Conservation (phyloP, 2,888 invertebrate genomes). For the Lottia gigantea region DNA sequence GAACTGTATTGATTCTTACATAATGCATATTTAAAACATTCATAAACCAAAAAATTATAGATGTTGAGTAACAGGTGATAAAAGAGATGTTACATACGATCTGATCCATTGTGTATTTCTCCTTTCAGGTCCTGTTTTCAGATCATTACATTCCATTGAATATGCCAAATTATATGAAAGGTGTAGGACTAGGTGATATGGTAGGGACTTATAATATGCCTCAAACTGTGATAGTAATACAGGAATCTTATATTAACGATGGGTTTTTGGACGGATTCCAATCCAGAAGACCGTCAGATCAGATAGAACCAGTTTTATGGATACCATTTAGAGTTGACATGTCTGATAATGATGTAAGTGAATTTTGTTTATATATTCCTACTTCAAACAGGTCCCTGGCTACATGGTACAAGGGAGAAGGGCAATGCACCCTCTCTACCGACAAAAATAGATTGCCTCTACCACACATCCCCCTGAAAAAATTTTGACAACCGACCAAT, state of each 20-base stretch:
- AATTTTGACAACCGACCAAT: too few relatives aligned
- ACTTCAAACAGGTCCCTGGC: too few relatives aligned
- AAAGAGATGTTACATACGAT: too few relatives aligned
- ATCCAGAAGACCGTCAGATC: slow-evolving; percentile 8
- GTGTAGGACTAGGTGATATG: slow-evolving; percentile 37
- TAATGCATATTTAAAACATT: too few relatives aligned
- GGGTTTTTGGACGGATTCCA: slow-evolving; percentile 45
- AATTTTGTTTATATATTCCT: too few relatives aligned
- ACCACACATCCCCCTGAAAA: too few relatives aligned
- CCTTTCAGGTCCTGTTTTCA: slow-evolving; percentile 25
- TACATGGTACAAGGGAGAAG: too few relatives aligned
- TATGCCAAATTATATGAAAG: slow-evolving; percentile 30
- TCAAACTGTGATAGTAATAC: slow-evolving; percentile 39
- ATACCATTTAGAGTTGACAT: not conserved
- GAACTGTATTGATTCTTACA: too few relatives aligned
- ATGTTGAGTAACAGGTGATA: too few relatives aligned
- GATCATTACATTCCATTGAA: slow-evolving; percentile 29
- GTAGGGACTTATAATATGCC: slow-evolving; percentile 39
- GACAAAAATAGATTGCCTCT: too few relatives aligned
- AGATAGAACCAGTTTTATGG: not conserved
- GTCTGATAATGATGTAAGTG: not conserved
- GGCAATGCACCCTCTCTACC: too few relatives aligned
- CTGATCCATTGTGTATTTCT: not conserved
- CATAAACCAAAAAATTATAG: too few relatives aligned
- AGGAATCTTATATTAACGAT: slow-evolving; percentile 37